Percentiles rank a stretch among this genome's conserved stretches.
Conservation (phyloP, 2,888 invertebrate species). For the Lordiphosa fenestrarum region DNA sequence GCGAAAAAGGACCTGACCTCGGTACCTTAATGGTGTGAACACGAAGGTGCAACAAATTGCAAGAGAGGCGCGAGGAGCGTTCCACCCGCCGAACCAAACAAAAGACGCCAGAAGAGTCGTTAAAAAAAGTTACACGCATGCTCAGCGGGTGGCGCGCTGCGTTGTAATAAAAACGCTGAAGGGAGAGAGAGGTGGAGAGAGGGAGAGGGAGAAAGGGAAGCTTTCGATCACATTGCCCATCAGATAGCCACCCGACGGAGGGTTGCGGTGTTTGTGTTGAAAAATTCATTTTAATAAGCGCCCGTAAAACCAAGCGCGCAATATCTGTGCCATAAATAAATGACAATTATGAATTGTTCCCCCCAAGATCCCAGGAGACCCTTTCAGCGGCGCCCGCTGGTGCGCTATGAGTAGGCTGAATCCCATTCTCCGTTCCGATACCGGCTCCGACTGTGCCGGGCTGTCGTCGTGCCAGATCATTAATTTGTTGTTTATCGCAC, state of each 20-base stretch:
- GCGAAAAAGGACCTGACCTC: conserved; percentile 38
- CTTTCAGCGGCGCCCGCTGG: conserved; percentile 58
- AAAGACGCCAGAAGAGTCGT: conserved; percentile 19
- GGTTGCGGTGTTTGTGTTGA: conserved; percentile 44
- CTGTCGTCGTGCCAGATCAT: conserved; percentile 72
- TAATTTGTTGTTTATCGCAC: conserved; percentile 80
- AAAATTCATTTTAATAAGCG: conserved; percentile 79
- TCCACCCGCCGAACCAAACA: conserved; percentile 53
- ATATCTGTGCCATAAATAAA: conserved; percentile 78
- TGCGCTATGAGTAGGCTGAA: conserved; percentile 43
- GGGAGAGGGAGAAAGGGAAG: conserved; percentile 47
- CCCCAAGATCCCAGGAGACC: conserved; percentile 15
- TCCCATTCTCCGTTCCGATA: conserved; percentile 10
- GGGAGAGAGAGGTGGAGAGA: not conserved
- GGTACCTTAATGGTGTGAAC: conserved; percentile 73
- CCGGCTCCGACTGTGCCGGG: conserved; percentile 31
- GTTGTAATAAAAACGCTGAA: conserved; percentile 52
- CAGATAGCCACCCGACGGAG: conserved; percentile 51
- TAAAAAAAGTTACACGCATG: conserved; percentile 60
- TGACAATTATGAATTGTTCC: conserved; percentile 80
- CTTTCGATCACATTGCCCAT: conserved; percentile 78
- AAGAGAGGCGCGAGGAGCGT: conserved; percentile 11
- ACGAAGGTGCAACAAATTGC: conserved; percentile 64
- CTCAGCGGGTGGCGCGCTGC: conserved; percentile 61
- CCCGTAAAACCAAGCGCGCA: conserved; percentile 76